Evolutionary conservation across 2,888 invertebrate genomes (phyloP).

Genomic region (Anodontia alba): DNA sequence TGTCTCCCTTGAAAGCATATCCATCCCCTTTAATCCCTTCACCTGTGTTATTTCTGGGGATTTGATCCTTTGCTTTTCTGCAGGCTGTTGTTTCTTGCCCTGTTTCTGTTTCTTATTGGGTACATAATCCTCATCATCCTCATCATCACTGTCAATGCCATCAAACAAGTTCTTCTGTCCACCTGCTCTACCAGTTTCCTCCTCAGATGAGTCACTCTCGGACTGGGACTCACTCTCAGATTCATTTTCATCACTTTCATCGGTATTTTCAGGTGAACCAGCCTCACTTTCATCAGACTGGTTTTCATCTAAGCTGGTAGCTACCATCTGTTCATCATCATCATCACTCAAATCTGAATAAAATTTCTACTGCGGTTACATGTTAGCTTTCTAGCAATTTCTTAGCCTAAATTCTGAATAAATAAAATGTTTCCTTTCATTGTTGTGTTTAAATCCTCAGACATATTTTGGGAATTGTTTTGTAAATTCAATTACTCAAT

Average conservation of each 20-base stretch:
- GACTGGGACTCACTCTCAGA: constrained; percentile 38
- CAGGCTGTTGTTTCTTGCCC: constrained; percentile 42
- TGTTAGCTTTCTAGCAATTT: no score
- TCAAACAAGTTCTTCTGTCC: constrained; percentile 46
- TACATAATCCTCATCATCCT: constrained; percentile 75
- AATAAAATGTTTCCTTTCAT: no score
- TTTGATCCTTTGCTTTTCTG: constrained; percentile 61
- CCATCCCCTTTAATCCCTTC: no score
- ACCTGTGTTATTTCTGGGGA: constrained; percentile 55
- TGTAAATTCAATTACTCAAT: no score
- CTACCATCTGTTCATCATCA: constrained; percentile 33
- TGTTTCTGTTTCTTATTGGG: constrained; percentile 67
- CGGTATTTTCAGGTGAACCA: constrained; percentile 33
- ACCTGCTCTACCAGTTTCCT: not conserved
- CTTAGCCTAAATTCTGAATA: no score
- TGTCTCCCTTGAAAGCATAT: no score
- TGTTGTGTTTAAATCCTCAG: no score
- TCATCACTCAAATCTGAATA: constrained; percentile 38
- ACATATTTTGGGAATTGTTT: no score
- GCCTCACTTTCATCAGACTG: constrained; percentile 78
- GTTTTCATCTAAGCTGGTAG: constrained; percentile 56
- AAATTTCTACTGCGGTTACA: no score
- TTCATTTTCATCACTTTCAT: constrained; percentile 37
- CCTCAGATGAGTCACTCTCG: constrained; percentile 21
- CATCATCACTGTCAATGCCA: constrained; percentile 60